Evolutionary conservation across 2,797 vertebrate genomes (phyloP).

Genomic region (Gambusia yucatana): DNA sequence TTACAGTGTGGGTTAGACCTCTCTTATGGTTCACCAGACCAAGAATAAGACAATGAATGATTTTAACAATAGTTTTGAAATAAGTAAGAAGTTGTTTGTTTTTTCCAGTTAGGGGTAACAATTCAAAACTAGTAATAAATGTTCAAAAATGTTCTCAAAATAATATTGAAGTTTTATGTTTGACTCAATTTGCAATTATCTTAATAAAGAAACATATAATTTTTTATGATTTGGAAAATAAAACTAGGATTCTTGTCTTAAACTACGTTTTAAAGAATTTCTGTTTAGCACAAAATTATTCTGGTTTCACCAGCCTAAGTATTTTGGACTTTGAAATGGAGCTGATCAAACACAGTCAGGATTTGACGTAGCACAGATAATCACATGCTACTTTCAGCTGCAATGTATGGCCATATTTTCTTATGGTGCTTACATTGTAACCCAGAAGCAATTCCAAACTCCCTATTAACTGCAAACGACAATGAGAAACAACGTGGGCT

Average conservation of each 20-base stretch:
- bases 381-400: not conserved
- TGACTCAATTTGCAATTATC: not conserved
- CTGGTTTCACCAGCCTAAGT: not conserved
- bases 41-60: not conserved
- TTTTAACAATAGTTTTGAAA: not conserved
- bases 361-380: not conserved
- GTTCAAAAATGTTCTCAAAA: not conserved
- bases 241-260: not conserved
- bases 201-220: not conserved
- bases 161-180: not conserved
- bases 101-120: not conserved
- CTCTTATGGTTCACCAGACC: not conserved
- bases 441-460: not conserved
- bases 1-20: not conserved
- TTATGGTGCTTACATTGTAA: not conserved
- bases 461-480: not conserved
- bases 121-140: not conserved
- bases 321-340: not conserved
- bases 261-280: not conserved
- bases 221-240: not conserved
- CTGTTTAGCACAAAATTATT: not conserved
- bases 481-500: not conserved
- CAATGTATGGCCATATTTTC: not conserved
- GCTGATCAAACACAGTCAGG: not conserved
- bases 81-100: not conserved